Base-by-base conservation (phyloP, 2,113 vertebrate genomes). In the Aegithalos caudatus region DNA sequence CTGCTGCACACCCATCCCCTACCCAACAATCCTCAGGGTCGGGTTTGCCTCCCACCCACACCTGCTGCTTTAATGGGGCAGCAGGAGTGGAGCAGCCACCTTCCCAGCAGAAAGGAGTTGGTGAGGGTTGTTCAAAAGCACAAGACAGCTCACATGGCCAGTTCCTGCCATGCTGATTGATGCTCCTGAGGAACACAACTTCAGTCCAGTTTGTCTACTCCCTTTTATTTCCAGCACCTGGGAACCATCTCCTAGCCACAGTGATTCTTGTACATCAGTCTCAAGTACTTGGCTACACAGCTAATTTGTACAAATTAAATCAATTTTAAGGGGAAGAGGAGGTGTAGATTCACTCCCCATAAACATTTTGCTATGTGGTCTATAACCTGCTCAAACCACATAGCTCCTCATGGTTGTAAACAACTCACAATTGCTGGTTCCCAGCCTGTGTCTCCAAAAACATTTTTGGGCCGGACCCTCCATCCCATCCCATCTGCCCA, bases 401-500 rank as follows among this genome's bases (percentile, higher is more conserved):
- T 4, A 40, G 37, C 20, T 86, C 50, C 42, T 83, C 37, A 4
- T 6, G 6, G 58, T 8, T 81, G 60, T 66, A 89, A 89, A 56
- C 2, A 10, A 16, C 19, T 53, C 19, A 13, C 24, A 17, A 0
- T 11, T 45, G 51, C 47, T 66, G 60, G 22, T 70, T 86, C 35
- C 64, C 10, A 19, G 56, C 18, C 42, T 33, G 10, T 1, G 1
- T 25, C 47, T 84, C 60, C 24, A 7, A 45, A 81, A 91, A 2
- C 27, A 31, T 84, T 74, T 69, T 54, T 0, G 1, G 64, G 50
- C 11, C 0, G 0, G 83, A 70, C 31, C 73, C 65, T 77, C 37
- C 54, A 12, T 62, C 33, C 69, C 9, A 81, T 27, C 51, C 38
- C 5, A 3, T 31, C 45, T 31, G 3, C 53, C 29, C 58, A n/a